Evolutionary conservation across 2,113 vertebrate genomes (phyloP).

Genomic region (Clarias magur): DNA sequence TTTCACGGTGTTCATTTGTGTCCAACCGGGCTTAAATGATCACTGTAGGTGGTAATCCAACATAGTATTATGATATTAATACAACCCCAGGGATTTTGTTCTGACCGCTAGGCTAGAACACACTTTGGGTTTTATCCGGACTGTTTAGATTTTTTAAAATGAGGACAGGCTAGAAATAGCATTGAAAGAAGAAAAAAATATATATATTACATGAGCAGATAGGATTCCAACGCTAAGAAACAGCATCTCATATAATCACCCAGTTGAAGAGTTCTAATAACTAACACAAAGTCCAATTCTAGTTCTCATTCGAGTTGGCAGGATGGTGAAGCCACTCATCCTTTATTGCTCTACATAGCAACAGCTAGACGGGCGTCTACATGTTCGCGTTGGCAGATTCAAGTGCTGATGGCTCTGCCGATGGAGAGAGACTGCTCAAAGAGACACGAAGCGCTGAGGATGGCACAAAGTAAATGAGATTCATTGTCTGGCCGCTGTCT

Average conservation of each 20-base stretch:
- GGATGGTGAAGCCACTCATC: not conserved
- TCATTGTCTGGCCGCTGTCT: constrained; percentile 67
- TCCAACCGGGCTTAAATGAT: constrained; percentile 37
- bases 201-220: not conserved
- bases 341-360: constrained; percentile 9
- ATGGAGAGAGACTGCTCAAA: constrained; percentile 27
- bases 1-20: constrained; percentile 36
- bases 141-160: constrained; percentile 17
- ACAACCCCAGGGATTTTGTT: not conserved
- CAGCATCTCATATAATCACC: not conserved
- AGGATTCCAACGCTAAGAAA: not conserved
- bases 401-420: constrained; percentile 37
- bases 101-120: constrained; percentile 17
- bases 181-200: not conserved
- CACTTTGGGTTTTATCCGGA: not conserved
- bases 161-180: not conserved
- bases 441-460: constrained; percentile 54
- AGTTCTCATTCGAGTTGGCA: not conserved
- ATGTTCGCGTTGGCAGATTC: constrained; percentile 29
- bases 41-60: constrained; percentile 34
- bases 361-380: constrained; percentile 17
- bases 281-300: not conserved
- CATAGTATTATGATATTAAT: constrained; percentile 36
- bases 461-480: constrained; percentile 69
- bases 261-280: constrained; percentile 12